Evolutionary conservation across 2,113 vertebrate species (phyloP).

Genomic region (Aleadryas rufinucha): DNA sequence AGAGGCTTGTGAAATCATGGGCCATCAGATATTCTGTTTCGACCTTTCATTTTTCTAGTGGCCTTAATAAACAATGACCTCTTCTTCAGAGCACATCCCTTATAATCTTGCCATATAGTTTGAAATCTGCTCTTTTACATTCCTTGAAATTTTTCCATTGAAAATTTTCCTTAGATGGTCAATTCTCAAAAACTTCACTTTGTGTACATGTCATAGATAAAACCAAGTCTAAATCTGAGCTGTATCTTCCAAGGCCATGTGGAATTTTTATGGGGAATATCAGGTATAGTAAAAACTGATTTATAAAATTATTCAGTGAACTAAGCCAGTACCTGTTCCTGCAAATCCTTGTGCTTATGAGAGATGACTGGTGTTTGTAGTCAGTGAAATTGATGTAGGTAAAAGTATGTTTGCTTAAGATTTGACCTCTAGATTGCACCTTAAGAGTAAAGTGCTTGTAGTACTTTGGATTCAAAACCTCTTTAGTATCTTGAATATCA

Average conservation of each 20-base stretch:
- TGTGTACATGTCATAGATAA: not conserved
- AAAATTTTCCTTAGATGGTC: not conserved
- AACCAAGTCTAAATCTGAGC: not conserved
- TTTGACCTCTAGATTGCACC: not conserved
- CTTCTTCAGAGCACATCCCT: not conserved
- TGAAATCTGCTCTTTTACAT: not conserved
- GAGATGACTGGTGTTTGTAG: not conserved
- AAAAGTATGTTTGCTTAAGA: not conserved
- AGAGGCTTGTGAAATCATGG: not conserved
- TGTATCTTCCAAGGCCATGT: not conserved
- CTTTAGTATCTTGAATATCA: not conserved
- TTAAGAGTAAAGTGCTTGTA: not conserved
- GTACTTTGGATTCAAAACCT: not conserved
- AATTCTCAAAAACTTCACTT: not conserved
- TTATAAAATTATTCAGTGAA: not conserved
- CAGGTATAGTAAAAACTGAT: not conserved
- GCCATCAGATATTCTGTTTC: not conserved
- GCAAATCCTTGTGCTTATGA: constrained; percentile 7
- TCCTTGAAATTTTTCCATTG: not conserved
- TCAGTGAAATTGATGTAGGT: not conserved
- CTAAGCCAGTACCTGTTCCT: not conserved
- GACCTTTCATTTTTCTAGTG: not conserved
- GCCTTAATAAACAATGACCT: not conserved
- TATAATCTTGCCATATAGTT: not conserved
- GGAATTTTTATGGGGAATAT: not conserved